These are phyloP conservation scores for Mythimna impura DNA, from an alignment of 2,888 invertebrate species.

Conservation along the genomic window DNA sequence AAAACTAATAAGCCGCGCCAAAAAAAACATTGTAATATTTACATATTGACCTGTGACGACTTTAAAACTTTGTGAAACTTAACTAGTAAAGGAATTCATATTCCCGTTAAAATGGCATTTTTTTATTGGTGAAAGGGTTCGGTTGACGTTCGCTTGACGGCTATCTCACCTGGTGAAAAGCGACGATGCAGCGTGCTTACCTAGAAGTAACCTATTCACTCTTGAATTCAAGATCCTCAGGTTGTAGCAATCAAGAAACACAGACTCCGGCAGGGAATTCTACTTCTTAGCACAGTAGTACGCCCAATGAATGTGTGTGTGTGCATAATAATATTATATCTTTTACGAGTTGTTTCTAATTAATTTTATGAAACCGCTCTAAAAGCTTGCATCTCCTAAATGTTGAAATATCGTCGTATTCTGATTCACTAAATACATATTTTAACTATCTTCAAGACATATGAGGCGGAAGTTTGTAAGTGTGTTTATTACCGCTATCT, in stretches of 20 bases:
- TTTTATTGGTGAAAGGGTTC: too few relatives aligned
- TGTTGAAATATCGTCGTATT: slow-evolving; percentile 8
- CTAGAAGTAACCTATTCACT: too few relatives aligned
- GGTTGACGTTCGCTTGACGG: too few relatives aligned
- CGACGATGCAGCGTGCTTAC: too few relatives aligned
- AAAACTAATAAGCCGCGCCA: slow-evolving; percentile 47
- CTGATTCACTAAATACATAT: slow-evolving; percentile 37
- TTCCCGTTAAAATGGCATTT: not conserved
- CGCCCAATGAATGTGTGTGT: too few relatives aligned
- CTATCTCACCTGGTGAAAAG: too few relatives aligned
- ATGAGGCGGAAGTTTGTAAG: slow-evolving; percentile 28
- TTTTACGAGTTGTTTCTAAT: too few relatives aligned
- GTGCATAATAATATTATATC: not conserved
- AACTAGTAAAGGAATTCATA: slow-evolving; percentile 15
- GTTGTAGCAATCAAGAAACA: too few relatives aligned
- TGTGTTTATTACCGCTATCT: slow-evolving; percentile 15
- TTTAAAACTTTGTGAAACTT: slow-evolving; percentile 47
- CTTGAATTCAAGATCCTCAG: too few relatives aligned
- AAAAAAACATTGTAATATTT: slow-evolving; percentile 49
- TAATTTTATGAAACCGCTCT: slow-evolving; percentile 1
- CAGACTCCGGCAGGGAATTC: too few relatives aligned
- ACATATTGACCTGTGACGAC: slow-evolving; percentile 32
- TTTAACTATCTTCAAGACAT: slow-evolving; percentile 11
- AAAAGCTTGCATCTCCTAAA: not conserved
- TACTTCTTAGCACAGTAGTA: too few relatives aligned